Conservation (phyloP, 2,113 vertebrate genomes). For the Trichomycterus rosablanca region DNA sequence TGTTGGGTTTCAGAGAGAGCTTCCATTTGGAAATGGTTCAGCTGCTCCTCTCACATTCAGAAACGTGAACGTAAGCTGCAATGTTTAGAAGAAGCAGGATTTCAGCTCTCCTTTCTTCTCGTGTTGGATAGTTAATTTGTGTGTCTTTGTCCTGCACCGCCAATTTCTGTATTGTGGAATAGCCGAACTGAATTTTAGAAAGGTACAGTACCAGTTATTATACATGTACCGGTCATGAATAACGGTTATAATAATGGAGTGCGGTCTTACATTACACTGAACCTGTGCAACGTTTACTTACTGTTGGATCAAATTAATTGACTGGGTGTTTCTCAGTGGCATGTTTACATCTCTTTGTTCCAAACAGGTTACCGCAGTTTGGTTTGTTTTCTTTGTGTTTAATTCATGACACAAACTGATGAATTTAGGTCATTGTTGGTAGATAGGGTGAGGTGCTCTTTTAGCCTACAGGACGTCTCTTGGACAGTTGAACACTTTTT, state of each 20-base stretch:
- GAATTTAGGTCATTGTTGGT: too few species aligned
- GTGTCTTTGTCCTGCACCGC: too few species aligned
- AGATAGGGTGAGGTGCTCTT: too few species aligned
- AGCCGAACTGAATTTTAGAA: slow-evolving; percentile 1
- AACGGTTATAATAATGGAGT: neutral
- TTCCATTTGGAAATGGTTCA: neutral
- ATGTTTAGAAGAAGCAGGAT: neutral
- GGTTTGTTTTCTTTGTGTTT: too few species aligned
- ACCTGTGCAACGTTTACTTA: neutral
- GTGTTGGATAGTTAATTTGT: too few species aligned
- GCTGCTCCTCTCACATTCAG: neutral
- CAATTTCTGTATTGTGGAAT: neutral
- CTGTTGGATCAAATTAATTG: neutral
- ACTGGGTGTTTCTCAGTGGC: too few species aligned
- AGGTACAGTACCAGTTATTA: neutral
- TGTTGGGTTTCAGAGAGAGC: neutral
- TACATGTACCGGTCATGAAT: neutral
- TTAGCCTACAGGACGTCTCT: too few species aligned
- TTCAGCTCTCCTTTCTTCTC: neutral
- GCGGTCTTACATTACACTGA: neutral
- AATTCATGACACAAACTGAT: too few species aligned
- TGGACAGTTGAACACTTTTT: too few species aligned
- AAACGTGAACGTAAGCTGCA: neutral
- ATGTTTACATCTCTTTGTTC: too few species aligned
- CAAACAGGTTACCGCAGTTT: too few species aligned